Conservation (phyloP, 2,797 vertebrate genomes). For the Malacoctenus gilli region DNA sequence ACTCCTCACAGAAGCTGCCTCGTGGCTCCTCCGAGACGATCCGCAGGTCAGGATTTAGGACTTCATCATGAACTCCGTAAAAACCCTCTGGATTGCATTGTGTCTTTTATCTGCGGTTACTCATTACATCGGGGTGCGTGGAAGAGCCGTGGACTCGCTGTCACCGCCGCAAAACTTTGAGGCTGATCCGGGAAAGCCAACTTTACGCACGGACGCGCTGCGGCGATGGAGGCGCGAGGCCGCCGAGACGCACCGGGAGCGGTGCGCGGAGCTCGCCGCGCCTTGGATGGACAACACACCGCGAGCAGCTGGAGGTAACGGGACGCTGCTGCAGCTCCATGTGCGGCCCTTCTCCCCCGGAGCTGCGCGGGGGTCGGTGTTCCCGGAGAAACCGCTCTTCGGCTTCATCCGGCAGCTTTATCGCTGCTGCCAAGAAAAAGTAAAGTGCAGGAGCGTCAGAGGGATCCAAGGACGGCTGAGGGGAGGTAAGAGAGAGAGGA, state of each 20-base stretch:
- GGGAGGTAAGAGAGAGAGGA: slow-evolving; percentile 65
- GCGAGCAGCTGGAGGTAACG: slow-evolving; percentile 26
- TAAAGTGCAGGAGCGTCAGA: slow-evolving; percentile 76
- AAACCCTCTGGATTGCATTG: slow-evolving; percentile 43
- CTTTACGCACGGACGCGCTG: slow-evolving; percentile 43
- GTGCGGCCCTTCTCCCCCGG: slow-evolving; percentile 52
- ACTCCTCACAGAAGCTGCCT: slow-evolving; percentile 12
- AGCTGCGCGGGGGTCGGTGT: slow-evolving; percentile 60
- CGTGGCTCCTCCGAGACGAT: slow-evolving; percentile 10
- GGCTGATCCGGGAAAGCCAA: slow-evolving; percentile 1
- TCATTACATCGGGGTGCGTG: slow-evolving; percentile 46
- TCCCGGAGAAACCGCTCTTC: slow-evolving; percentile 80
- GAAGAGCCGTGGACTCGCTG: slow-evolving; percentile 45
- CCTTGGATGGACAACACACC: slow-evolving; percentile 73
- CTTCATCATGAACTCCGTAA: slow-evolving; percentile 50
- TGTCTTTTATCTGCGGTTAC: slow-evolving; percentile 48
- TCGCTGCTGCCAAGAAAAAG: slow-evolving; percentile 81
- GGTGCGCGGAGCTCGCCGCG: slow-evolving; percentile 70
- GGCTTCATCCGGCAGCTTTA: slow-evolving; percentile 79
- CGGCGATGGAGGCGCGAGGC: slow-evolving; percentile 53
- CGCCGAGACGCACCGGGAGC: slow-evolving; percentile 51
- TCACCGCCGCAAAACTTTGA: slow-evolving; percentile 6
- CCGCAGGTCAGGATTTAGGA: slow-evolving; percentile 8
- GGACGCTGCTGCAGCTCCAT: slow-evolving; percentile 62
- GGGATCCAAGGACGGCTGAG: slow-evolving; percentile 80